Base-by-base conservation (phyloP, 2,113 vertebrate species). In the Bos taurus region DNA sequence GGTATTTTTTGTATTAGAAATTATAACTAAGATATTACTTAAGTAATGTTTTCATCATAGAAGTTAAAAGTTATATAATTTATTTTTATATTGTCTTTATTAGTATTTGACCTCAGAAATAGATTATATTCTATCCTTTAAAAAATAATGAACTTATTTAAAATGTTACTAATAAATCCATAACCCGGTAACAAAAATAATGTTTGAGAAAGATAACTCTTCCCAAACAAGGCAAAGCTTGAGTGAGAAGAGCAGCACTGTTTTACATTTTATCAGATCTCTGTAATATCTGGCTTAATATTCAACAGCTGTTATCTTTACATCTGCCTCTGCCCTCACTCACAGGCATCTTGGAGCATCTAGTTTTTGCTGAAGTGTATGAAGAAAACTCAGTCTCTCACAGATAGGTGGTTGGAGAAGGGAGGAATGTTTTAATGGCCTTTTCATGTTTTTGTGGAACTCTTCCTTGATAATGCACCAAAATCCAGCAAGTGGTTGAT, bases 1-100 rank as follows among this genome's bases (percentile, higher is more conserved):
- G 28, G 15, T 92, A 40, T 86, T 97, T 95, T 95, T 81, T 78
- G 6, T 60, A 46, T 94, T 90, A 64, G 33, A 90, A 95, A 80
- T 36, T 67, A 43, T 40, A 67, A 94, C 52, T 57, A 62, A 87
- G 5, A 57, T 93, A 36, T 54, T 57, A 80, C 43, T 50, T 80
- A n/a, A 81, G 78, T 82, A n/a, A 82, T 13, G 6, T n/a, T 82
- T 52, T 82, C 6, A 54, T 82, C 50, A 82, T n/a, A 82, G 48
- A 54, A 54, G 80, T 52, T 54, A n/a, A 82, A 82, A 82, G 30
- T 23, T n/a, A 12, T 52, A 23, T 82, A 54, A 54, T n/a, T n/a
- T 81, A 21, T 80, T 81, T 81, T 81, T 33, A 81, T 33, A 52
- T 12, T n/a, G 33, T 52, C 10, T n/a, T 52, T 82, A 52, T 81